A percentile compares a stretch with the other conserved stretches of the same genome.
Conservation (phyloP, 2,113 vertebrate species). For the Ptilonorhynchus violaceus region DNA sequence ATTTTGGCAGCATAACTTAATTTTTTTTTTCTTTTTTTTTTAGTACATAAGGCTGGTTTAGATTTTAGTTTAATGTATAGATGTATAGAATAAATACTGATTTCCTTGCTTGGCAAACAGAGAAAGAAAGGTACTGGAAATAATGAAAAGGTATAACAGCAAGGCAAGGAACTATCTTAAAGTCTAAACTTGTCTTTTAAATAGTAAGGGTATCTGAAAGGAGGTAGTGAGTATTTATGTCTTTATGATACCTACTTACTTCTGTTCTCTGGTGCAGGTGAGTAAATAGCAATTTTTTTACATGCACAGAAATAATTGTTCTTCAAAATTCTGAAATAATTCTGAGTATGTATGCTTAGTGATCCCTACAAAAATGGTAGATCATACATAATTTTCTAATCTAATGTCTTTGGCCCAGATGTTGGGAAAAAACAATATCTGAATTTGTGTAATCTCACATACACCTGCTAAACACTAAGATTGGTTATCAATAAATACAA, state of each 20-base stretch:
- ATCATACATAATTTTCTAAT: not conserved
- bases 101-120: not conserved
- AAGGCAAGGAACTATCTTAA: not conserved
- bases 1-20: not conserved
- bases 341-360: not conserved
- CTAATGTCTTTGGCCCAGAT: not conserved
- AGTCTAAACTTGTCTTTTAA: not conserved
- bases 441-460: not conserved
- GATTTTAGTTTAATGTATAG: not conserved
- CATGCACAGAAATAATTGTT: not conserved
- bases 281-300: not conserved
- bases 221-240: not conserved
- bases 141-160: not conserved
- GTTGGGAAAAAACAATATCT: not conserved
- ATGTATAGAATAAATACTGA: not conserved
- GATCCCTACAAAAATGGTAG: not conserved
- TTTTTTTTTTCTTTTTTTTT: not conserved
- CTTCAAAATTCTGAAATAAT: not conserved
- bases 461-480: not conserved
- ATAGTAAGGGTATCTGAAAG: not conserved
- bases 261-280: not conserved
- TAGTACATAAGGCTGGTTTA: not conserved
- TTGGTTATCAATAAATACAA: not conserved
- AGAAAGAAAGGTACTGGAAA: not conserved
- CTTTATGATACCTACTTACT: not conserved